Evolutionary conservation across 1,140 invertebrate species (phyloP), one percentile per base, ranked within the genome.

Genomic region (Psix sp.): DNA sequence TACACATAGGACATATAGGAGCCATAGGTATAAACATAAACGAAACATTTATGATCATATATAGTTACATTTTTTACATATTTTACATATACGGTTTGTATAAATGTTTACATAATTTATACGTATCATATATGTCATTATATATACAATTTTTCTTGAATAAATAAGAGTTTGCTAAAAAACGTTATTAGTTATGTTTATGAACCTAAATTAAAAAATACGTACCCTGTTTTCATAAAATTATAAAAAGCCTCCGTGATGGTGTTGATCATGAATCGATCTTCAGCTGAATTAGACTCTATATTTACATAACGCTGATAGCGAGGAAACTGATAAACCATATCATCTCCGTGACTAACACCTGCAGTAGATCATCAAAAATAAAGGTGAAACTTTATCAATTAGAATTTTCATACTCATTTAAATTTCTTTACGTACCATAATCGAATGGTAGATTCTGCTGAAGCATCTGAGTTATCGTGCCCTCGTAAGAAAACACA

Each of bases 221-320:
- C 26, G 7, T 82, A 88, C 87, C 88, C 88, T 3, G 76, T 78
- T 59, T 52, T 82, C 0, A 83, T 81, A 48, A 89, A 89, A 59
- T 73, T 88, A 1, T 82, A 52, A 82, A 80, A 89, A 48, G 89
- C 73, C 54, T 87, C 79, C 0, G 84, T 87, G 79, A 89, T 83
- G 5, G 80, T 78, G 29, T 84, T 73, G 3, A 86, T 84, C 77
- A 88, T 82, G 6, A 67, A 60, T 29, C 40, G 56, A 56, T 89
- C 88, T 0, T 13, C 42, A 5, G 59, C 45, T 42, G 84, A 80
- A n/a, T 75, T 52, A 2, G 80, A 43, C 5, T 74, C 35, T 4
- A 78, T 17, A 0, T 38, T 26, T 6, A 38, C 74, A 1, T 0
- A n/a, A n/a, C n/a, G 33, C 33, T 83, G 82, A 3, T 77, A 54